Base-by-base conservation (phyloP, 1,140 invertebrate genomes). In the Idris sp. region DNA sequence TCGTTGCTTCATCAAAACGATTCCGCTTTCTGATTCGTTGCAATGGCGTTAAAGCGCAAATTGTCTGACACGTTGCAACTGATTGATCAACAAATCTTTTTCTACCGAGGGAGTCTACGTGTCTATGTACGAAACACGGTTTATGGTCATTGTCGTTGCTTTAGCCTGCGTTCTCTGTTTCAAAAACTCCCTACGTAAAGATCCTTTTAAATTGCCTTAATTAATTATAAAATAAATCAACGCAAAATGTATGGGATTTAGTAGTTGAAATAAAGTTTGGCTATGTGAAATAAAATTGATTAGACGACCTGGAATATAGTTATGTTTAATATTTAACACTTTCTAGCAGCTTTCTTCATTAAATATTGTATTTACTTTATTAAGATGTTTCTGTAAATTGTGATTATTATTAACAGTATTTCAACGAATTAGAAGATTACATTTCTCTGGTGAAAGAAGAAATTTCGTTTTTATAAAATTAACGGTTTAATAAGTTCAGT, bases 21-120 rank as follows among this genome's bases (percentile, higher is more conserved):
- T 61, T 76, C 48, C 44, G 65, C 11, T 16, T 64, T 73, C 59
- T 64, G 35, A 73, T 73, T 73, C 36, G 69, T 46, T 64, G 36
- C 16, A 73, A 44, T 65, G 44, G 58, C 59, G 69, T 73, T 64
- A 59, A 59, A 44, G 38, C 49, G 65, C 59, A 54, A 76, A 71
- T 67, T 46, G 44, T 40, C 46, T 36, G 51, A 53, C 43, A 53
- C 51, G 43, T 40, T 35, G 56, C 56, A 54, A 51, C 43, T 41
- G 41, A 56, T 38, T 51, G 56, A 62, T 68, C 62, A 61, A 53
- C 61, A 68, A 62, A 68, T 62, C 38, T 58, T 26, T 53, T 64
- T 53, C 49, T 69, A 28, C 36, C 18, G 28, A 64, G 48, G 31
- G 33, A 71, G 22, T 40, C 16, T 49, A 30, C 18, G 28, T 15